Evolutionary conservation across 2,797 vertebrate species (phyloP).

Genomic region (Sus cebifrons): DNA sequence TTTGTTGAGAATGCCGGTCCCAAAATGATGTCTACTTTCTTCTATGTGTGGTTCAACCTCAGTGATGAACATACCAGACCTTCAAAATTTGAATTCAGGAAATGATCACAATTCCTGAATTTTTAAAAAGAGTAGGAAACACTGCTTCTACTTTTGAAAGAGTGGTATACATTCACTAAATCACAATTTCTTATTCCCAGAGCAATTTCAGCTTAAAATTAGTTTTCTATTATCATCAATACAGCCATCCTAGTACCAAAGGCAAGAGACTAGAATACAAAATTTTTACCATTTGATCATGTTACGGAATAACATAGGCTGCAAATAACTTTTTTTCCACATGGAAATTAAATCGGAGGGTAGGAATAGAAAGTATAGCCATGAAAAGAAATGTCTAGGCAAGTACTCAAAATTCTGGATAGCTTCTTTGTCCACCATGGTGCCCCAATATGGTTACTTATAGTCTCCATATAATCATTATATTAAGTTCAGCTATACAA

Average conservation of each 20-base stretch:
- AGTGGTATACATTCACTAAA: not conserved
- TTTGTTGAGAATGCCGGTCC: not conserved
- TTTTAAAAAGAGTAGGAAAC: not conserved
- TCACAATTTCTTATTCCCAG: conserved; percentile 31
- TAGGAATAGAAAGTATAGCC: not conserved
- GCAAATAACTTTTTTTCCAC: conserved; percentile 29
- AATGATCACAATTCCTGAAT: not conserved
- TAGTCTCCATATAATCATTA: not conserved
- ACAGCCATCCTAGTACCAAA: not conserved
- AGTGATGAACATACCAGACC: not conserved
- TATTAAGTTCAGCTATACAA: not conserved
- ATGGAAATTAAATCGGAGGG: conserved; percentile 60
- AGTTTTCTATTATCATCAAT: conserved; percentile 27
- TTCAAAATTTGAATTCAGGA: conserved; percentile 28
- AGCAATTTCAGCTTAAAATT: conserved; percentile 61
- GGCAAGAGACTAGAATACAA: conserved; percentile 2
- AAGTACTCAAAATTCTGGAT: not conserved
- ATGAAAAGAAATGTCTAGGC: not conserved
- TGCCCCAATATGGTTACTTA: not conserved
- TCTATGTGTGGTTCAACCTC: not conserved
- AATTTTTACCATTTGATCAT: not conserved
- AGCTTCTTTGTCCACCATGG: not conserved
- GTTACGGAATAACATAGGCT: not conserved
- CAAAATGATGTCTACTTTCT: conserved; percentile 4
- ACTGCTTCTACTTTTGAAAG: conserved; percentile 8